Evolutionary conservation across 2,797 vertebrate species (phyloP), one percentile per base, ranked within the genome.

Genomic region (Gallirallus australis): DNA sequence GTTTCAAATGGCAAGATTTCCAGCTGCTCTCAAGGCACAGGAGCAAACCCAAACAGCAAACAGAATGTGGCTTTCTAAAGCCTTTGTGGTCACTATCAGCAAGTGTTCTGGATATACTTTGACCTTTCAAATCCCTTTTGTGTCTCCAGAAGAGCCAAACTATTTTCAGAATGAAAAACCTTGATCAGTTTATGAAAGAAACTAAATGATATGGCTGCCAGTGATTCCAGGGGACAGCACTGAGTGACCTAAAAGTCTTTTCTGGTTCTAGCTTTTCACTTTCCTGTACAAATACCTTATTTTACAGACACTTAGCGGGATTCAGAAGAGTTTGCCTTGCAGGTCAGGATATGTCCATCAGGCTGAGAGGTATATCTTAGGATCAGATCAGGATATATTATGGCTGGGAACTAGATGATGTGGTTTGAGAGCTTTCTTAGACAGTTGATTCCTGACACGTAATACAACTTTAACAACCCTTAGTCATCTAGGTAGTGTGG

Each of bases 71-170:
- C 18, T 84, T 89, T 48, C 52, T 84, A 64, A 89, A 77, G 56
- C 33, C 31, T 56, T 11, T 40, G n/a, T 2, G 2, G 42, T 63
- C 73, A 48, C 33, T 64, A 5, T 48, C 28, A 63, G 82, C 73
- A 59, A 84, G 72, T 48, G 19, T 19, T 90, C 31, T 48, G 48
- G 47, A 56, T 87, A 19, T 50, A 64, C 76, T 80, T 84, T 90
- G 82, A 77, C 77, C 61, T 95, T 96, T 93, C 48, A 94, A 85
- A 77, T 87, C 53, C 39, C 52, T 75, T 88, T 61, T 85, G 64
- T n/a, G 18, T 33, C 23, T 85, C 17, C 47, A 35, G 57, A 96
- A 95, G 92, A 81, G 64, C 71, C 64, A 82, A 71, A 71, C 33
- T 71, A 42, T 69, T 91, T 91, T 91, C 50, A 60, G 78, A 61